These are phyloP conservation scores for Istiophorus platypterus DNA, from an alignment of 2,113 vertebrate genomes.

Conservation along the genomic window DNA sequence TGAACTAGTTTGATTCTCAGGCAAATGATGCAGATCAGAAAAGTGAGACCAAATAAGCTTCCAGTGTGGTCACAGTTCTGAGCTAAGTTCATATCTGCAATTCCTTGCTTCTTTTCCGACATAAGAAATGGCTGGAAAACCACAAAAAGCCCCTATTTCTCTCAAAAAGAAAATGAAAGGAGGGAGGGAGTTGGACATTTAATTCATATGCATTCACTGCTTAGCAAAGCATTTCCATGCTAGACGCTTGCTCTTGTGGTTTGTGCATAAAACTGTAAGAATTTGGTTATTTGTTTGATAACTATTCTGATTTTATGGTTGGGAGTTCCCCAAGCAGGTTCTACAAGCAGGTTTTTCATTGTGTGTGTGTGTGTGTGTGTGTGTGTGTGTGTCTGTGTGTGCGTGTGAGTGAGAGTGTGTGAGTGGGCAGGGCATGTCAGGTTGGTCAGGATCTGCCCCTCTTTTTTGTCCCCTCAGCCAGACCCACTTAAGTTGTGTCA, in stretches of 20 bases:
- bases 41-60: not conserved
- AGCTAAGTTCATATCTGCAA: constrained; percentile 17
- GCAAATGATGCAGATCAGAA: constrained; percentile 10
- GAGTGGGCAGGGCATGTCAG: constrained; percentile 14
- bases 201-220: constrained; percentile 30
- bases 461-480: constrained; percentile 32
- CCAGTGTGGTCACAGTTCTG: constrained; percentile 1
- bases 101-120: constrained; percentile 30
- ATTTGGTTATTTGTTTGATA: constrained; percentile 70
- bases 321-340: constrained; percentile 79
- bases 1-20: constrained; percentile 46
- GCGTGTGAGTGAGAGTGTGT: constrained; percentile 38
- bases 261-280: constrained; percentile 35
- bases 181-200: constrained; percentile 26
- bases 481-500: constrained; percentile 37
- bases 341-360: constrained; percentile 31
- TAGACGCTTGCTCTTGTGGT: constrained; percentile 46
- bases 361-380: constrained; percentile 23
- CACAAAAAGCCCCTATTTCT: constrained; percentile 50
- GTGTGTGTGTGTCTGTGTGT: constrained; percentile 30
- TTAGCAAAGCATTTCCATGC: constrained; percentile 40
- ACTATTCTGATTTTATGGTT: constrained; percentile 65
- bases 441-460: constrained; percentile 57
- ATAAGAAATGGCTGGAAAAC: constrained; percentile 19
- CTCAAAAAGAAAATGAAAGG: constrained; percentile 32